A percentile compares a stretch with the other conserved stretches of the same genome.
Evolutionary conservation across 2,113 vertebrate species (phyloP).

Genomic region (Ciconia stormi): DNA sequence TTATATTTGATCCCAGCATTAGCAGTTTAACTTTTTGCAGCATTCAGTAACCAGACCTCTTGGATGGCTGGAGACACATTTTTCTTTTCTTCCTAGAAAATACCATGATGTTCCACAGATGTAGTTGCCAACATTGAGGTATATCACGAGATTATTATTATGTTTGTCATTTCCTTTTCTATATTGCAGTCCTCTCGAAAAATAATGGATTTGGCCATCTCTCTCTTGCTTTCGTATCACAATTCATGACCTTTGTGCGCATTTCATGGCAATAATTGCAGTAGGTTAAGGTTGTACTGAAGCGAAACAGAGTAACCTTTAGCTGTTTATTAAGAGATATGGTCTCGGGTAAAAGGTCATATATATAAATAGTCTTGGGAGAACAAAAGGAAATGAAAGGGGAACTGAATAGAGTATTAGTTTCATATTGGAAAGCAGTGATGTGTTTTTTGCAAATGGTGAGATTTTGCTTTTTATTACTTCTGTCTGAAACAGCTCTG

Average conservation of each 20-base stretch:
- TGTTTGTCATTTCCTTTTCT: conserved; percentile 36
- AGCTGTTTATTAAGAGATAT: neutral
- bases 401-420: neutral
- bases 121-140: neutral
- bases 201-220: conserved; percentile 14
- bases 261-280: neutral
- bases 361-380: conserved; percentile 8
- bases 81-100: neutral
- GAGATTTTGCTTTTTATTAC: neutral
- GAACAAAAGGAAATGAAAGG: conserved; percentile 35
- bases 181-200: neutral
- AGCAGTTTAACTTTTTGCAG: neutral
- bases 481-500: neutral
- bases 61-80: neutral
- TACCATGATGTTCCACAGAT: neutral
- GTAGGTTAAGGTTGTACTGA: neutral
- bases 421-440: neutral
- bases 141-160: neutral
- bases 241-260: neutral
- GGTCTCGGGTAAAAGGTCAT: conserved; percentile 36
- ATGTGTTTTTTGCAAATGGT: neutral
- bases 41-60: neutral
- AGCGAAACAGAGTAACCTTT: conserved; percentile 4
- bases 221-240: neutral
- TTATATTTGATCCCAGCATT: neutral